Evolutionary conservation across 2,888 invertebrate genomes (phyloP).

Genomic region (Tholera decimalis): DNA sequence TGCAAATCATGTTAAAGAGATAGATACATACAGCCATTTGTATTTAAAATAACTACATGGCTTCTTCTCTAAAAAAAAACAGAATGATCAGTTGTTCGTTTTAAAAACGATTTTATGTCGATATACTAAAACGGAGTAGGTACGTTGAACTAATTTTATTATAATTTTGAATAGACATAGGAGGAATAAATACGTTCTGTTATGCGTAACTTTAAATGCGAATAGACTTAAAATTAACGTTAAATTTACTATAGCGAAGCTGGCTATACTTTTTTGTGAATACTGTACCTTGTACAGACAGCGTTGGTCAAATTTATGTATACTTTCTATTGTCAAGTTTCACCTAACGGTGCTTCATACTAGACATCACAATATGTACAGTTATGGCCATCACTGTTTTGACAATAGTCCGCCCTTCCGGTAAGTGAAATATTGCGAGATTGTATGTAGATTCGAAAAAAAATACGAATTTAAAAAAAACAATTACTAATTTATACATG

Average conservation of each 20-base stretch:
- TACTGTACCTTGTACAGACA: neutral
- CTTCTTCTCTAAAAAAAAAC: neutral
- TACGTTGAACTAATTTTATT: constrained; percentile 13
- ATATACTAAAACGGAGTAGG: neutral
- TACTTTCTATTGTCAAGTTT: constrained; percentile 2
- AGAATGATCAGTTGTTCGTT: neutral
- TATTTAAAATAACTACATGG: neutral
- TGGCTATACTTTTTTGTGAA: neutral
- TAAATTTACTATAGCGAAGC: neutral
- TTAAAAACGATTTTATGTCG: constrained; percentile 15
- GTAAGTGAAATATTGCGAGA: neutral
- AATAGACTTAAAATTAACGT: neutral
- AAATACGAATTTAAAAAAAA: too few species aligned
- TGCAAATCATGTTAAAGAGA: too few species aligned
- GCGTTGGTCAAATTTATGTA: neutral
- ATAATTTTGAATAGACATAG: neutral
- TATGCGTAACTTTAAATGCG: too few species aligned
- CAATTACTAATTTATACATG: too few species aligned
- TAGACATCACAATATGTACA: neutral
- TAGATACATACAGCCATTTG: neutral
- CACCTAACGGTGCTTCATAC: constrained; percentile 6
- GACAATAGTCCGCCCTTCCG: neutral
- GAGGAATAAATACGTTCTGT: neutral
- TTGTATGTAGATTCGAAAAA: neutral
- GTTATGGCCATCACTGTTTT: constrained; percentile 8